phyloP scores from a whole-genome alignment of 2,797 vertebrate genomes.

The Coracias cyanogaster region DNA sequence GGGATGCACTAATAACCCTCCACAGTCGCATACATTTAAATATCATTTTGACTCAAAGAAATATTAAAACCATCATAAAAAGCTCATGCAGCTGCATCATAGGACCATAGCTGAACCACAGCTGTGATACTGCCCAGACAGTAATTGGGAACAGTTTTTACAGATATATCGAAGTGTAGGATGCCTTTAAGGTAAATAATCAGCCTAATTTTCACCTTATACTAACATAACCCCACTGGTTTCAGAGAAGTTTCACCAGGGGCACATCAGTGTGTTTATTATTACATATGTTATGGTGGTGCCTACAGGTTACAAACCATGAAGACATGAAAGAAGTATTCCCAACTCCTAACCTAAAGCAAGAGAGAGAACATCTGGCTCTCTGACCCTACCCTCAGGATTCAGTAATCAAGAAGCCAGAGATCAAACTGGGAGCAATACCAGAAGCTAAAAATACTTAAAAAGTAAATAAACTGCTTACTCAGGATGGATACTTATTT shows the following conservation, averaged over 20 bases:
- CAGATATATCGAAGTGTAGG: neutral
- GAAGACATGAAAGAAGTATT: slow-evolving; percentile 33
- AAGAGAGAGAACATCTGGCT: slow-evolving; percentile 19
- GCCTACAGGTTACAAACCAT: slow-evolving; percentile 20
- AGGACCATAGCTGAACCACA: neutral
- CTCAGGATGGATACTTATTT: neutral
- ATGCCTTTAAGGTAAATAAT: slow-evolving; percentile 16
- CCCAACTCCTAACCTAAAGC: slow-evolving; percentile 9
- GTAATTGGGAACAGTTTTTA: neutral
- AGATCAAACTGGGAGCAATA: neutral
- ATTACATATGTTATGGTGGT: neutral
- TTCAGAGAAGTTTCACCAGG: neutral
- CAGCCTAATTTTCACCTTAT: neutral
- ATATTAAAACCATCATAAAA: neutral
- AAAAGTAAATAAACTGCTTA: slow-evolving; percentile 39
- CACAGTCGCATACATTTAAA: neutral
- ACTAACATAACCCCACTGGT: neutral
- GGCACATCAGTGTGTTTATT: neutral
- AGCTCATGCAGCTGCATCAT: neutral
- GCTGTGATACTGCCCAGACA: neutral
- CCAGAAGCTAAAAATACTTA: neutral
- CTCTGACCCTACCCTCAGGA: slow-evolving; percentile 6
- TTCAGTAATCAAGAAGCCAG: slow-evolving; percentile 42
- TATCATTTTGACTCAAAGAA: neutral
- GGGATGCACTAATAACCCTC: neutral